Conservation (phyloP, 2,888 invertebrate species). For the Euzetes globulus region DNA sequence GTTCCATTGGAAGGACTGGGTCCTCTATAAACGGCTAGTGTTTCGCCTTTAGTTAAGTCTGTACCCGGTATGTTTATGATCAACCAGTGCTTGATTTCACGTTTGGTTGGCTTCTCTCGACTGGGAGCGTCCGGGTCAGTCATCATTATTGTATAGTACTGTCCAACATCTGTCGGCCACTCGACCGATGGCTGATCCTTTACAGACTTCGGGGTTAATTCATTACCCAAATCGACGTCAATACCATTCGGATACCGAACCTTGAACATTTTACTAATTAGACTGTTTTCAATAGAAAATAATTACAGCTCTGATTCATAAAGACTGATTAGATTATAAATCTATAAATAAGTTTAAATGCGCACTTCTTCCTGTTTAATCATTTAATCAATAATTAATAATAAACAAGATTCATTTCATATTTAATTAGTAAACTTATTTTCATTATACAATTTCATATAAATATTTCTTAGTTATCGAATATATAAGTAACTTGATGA, state of each 20-base stretch:
- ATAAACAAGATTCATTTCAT: too few relatives aligned
- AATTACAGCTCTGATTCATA: too few relatives aligned
- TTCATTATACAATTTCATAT: too few relatives aligned
- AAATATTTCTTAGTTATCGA: too few relatives aligned
- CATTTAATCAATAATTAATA: too few relatives aligned
- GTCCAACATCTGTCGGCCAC: conserved; percentile 27
- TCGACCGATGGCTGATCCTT: conserved; percentile 36
- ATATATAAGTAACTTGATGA: too few relatives aligned
- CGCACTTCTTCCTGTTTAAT: too few relatives aligned
- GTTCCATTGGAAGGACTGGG: conserved; percentile 49
- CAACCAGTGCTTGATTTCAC: conserved; percentile 52
- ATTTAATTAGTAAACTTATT: too few relatives aligned
- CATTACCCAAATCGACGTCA: conserved; percentile 37
- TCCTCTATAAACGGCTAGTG: conserved; percentile 48
- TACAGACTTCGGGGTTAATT: conserved; percentile 37
- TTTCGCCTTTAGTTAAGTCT: conserved; percentile 47
- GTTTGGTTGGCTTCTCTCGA: conserved; percentile 47
- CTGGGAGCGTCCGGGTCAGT: conserved; percentile 52
- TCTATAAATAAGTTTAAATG: too few relatives aligned
- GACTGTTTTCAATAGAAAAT: too few relatives aligned
- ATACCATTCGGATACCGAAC: conserved; percentile 31
- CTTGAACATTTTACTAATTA: neutral
- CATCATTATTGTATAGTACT: conserved; percentile 37
- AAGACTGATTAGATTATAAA: too few relatives aligned
- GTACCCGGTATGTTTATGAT: conserved; percentile 50